These are phyloP conservation scores for Pterocles orientalis DNA, from an alignment of 2,113 vertebrate species.

Conservation along the genomic window DNA sequence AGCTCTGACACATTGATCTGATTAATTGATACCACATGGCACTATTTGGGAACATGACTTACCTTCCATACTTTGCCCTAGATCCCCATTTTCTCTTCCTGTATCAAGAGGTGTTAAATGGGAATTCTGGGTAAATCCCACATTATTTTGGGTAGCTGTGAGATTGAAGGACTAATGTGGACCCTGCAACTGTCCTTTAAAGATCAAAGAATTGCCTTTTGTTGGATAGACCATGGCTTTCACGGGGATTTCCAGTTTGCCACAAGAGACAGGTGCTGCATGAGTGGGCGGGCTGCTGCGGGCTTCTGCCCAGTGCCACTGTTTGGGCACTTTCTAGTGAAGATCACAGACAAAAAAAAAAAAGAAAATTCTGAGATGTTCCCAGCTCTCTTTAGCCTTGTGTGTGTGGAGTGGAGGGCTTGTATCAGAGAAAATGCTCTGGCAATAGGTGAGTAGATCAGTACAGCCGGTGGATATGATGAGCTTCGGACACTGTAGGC, in stretches of 20 bases:
- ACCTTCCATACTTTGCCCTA: neutral
- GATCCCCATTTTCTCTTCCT: neutral
- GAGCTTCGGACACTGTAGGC: neutral
- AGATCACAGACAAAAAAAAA: neutral
- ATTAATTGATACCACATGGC: neutral
- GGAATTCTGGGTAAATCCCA: neutral
- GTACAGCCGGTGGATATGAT: accelerated
- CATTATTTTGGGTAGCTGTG: neutral
- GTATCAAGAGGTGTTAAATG: neutral
- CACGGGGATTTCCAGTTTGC: neutral
- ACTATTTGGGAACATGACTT: neutral
- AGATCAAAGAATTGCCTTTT: neutral
- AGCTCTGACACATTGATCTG: neutral
- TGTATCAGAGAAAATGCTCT: neutral
- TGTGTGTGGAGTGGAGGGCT: neutral
- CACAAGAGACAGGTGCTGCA: neutral
- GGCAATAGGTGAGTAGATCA: neutral
- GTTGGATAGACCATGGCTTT: neutral
- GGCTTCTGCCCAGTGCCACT: neutral
- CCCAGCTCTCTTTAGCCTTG: neutral
- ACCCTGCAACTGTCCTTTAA: neutral
- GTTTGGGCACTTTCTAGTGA: neutral
- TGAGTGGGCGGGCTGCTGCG: neutral
- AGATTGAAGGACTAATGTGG: neutral
- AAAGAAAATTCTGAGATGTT: neutral